Evolutionary conservation across 2,888 invertebrate species (phyloP), one percentile per base, ranked within the genome.

Genomic region (Lepidocyrtoides sp.): DNA sequence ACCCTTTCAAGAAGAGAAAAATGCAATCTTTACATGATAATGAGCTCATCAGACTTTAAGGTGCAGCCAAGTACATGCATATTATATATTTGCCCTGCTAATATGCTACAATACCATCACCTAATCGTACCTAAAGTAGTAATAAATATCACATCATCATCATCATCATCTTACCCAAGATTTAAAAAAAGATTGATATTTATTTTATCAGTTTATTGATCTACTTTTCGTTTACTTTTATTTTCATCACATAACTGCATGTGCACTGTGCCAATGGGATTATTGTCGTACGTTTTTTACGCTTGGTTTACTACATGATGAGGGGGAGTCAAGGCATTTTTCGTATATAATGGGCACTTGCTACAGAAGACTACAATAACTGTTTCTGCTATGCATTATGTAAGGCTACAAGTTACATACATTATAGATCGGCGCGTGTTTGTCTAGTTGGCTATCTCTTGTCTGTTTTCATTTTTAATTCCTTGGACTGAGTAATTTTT

Each of bases 1-100:
- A 72, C 60, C 60, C 75, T 86, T 86, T 75, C 57, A 86, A 29
- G 32, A 85, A 75, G 44, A 77, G 2, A n/a, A 41, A 51, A 63
- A 63, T 29, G 54, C 32, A 83, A 83, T 48, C 77, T 79, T 87
- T 63, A 77, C 77, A 77, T 87, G 63, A 87, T 87, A 87, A 87
- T 63, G 87, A 79, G 77, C 41, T 48, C 84, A 75, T 86, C 85
- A 36, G 41, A n/a, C 44, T 44, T 51, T 17, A 51, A 51, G 66
- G 69, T 66, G 84, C 66, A 84, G 48, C 8, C 69, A 69, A 20
- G 44, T 44, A 72, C 69, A 84, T 51, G 69, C 32, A 48, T 29
- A 83, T 83, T 63, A n/a, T n/a, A n/a, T n/a, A n/a, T n/a, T n/a
- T n/a, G n/a, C n/a, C n/a, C n/a, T n/a, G n/a, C n/a, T n/a, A n/a